phyloP scores from a whole-genome alignment of 2,888 invertebrate species.

The Sepioteuthis lessoniana region DNA sequence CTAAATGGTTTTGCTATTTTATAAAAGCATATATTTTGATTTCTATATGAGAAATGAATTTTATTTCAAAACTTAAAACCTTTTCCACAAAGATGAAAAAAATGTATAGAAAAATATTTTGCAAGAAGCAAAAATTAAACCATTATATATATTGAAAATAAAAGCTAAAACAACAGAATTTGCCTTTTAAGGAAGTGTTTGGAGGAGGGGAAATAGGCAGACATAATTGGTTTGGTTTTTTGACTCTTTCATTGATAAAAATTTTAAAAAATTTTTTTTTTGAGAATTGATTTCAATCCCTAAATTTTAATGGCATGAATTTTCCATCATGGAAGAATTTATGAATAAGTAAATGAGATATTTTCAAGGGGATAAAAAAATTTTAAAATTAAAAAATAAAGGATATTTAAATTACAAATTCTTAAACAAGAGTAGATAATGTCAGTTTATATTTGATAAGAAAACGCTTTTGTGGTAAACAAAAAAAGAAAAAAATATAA shows the following conservation, averaged over 20 bases:
- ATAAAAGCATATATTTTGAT: neutral
- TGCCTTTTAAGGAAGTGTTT: neutral
- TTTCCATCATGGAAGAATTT: constrained; percentile 4
- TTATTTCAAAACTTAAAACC: neutral
- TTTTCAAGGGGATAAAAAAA: neutral
- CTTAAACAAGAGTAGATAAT: neutral
- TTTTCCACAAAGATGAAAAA: neutral
- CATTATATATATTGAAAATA: neutral
- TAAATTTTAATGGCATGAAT: neutral
- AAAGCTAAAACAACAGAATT: neutral
- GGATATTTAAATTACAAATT: neutral
- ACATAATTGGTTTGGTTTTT: neutral
- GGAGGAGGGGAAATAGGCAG: neutral
- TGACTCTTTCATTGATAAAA: neutral
- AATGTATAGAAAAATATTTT: neutral
- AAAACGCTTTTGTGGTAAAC: neutral
- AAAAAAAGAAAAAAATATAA: neutral
- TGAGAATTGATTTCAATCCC: neutral
- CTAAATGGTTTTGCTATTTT: neutral
- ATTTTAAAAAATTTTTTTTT: neutral
- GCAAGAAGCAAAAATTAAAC: neutral
- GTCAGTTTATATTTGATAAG: neutral
- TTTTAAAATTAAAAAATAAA: neutral
- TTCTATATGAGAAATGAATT: neutral
- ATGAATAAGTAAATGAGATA: neutral